Conservation (phyloP, 2,888 invertebrate genomes). For the Limenitis arthemis region DNA sequence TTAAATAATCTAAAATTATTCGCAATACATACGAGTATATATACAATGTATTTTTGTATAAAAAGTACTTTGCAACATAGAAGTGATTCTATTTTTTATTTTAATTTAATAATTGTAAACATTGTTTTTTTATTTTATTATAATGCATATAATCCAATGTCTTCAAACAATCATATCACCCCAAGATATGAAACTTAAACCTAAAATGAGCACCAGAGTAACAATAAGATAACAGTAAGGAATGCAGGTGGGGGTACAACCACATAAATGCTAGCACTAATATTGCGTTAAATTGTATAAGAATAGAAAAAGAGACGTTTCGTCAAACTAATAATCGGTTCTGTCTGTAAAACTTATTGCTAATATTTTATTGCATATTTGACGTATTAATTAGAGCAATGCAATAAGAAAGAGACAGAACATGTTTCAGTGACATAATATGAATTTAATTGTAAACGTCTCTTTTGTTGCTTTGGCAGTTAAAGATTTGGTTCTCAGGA, state of each 20-base stretch:
- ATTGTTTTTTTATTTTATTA: not conserved
- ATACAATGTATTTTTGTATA: not conserved
- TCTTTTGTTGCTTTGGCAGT: slow-evolving; percentile 54
- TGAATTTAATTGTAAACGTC: too few species aligned
- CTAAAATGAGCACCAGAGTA: slow-evolving; percentile 44
- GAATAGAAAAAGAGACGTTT: slow-evolving; percentile 23
- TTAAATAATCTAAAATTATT: too few species aligned
- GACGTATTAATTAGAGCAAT: too few species aligned
- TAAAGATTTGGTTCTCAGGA: slow-evolving; percentile 53
- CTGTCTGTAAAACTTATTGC: too few species aligned
- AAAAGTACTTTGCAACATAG: not conserved
- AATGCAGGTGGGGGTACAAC: slow-evolving; percentile 23
- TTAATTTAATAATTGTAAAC: not conserved
- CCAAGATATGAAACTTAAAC: slow-evolving; percentile 28
- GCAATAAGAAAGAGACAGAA: too few species aligned
- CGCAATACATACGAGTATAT: not conserved
- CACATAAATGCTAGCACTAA: slow-evolving; percentile 21
- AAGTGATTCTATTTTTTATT: not conserved
- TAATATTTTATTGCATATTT: too few species aligned
- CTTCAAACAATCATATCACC: slow-evolving; percentile 14
- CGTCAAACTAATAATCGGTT: too few species aligned
- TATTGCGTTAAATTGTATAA: slow-evolving; percentile 18
- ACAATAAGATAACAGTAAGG: slow-evolving; percentile 15
- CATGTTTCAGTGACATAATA: too few species aligned
- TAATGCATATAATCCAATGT: slow-evolving; percentile 2